phyloP scores from a whole-genome alignment of 2,888 invertebrate species.

The Operophtera brumata region DNA sequence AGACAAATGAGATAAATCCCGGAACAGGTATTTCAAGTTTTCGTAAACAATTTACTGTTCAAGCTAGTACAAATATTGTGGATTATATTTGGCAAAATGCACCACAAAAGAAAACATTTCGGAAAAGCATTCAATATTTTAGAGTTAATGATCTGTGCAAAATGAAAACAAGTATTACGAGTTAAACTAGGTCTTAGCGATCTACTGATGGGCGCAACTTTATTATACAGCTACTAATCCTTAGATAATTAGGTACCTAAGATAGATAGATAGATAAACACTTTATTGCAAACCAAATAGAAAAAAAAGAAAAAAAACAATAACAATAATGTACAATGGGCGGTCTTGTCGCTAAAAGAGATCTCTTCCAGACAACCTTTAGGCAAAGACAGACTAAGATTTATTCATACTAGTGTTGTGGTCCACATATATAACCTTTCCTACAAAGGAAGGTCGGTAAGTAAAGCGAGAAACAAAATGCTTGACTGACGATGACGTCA shows the following conservation, averaged over 20 bases:
- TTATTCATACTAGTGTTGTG: too few relatives aligned
- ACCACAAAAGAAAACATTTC: constrained; percentile 12
- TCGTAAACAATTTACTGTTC: constrained; percentile 1
- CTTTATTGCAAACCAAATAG: too few relatives aligned
- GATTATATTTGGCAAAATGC: constrained; percentile 32
- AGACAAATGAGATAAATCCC: constrained; percentile 28
- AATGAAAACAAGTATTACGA: constrained; percentile 15
- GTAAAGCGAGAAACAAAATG: too few relatives aligned
- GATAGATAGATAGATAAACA: too few relatives aligned
- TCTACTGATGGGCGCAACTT: neutral
- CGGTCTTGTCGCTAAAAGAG: too few relatives aligned
- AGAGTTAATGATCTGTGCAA: constrained; percentile 14
- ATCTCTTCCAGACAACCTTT: too few relatives aligned
- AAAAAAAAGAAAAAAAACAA: neutral
- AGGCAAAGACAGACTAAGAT: too few relatives aligned
- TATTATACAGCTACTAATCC: neutral
- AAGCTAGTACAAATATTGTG: constrained; percentile 2
- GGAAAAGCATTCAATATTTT: neutral
- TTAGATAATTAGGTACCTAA: neutral
- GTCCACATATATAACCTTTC: too few relatives aligned
- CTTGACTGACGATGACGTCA: neutral
- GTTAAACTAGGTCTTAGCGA: constrained; percentile 3
- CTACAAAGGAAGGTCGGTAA: too few relatives aligned
- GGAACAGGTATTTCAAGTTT: constrained; percentile 33
- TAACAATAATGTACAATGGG: too few relatives aligned